Evolutionary conservation across 2,797 vertebrate genomes (phyloP).

Genomic region (Acipenser ruthenus): DNA sequence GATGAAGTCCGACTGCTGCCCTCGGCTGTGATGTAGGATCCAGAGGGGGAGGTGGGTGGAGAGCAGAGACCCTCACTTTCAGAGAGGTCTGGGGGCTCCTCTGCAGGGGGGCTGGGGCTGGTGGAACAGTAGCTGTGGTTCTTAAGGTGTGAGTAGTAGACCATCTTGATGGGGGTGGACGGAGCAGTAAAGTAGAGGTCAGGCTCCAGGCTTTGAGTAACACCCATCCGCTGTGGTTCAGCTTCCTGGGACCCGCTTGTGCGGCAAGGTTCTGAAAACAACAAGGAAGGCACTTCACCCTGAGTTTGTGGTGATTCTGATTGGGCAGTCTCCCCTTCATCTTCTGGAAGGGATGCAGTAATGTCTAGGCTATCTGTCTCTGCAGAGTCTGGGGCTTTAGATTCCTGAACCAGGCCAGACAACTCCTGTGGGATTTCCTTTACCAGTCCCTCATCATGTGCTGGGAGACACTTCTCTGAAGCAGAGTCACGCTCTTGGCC

Average conservation of each 20-base stretch:
- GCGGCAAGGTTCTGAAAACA: slow-evolving; percentile 61
- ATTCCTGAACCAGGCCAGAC: slow-evolving; percentile 30
- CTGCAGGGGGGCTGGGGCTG: slow-evolving; percentile 53
- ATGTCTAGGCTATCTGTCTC: slow-evolving; percentile 29
- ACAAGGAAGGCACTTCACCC: slow-evolving; percentile 82
- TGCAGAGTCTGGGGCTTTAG: slow-evolving; percentile 33
- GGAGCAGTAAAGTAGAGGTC: slow-evolving; percentile 88
- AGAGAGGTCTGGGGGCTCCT: slow-evolving; percentile 52
- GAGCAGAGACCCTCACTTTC: slow-evolving; percentile 62
- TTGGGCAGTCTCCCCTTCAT: slow-evolving; percentile 32
- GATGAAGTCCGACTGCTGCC: slow-evolving; percentile 87
- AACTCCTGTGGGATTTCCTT: slow-evolving; percentile 27
- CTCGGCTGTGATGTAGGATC: slow-evolving; percentile 89
- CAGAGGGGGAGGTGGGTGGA: slow-evolving; percentile 83
- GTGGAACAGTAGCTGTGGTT: slow-evolving; percentile 54
- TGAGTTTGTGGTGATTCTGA: slow-evolving; percentile 51
- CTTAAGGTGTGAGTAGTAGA: slow-evolving; percentile 54
- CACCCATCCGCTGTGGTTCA: slow-evolving; percentile 54
- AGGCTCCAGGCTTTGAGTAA: slow-evolving; percentile 57
- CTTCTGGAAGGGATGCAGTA: slow-evolving; percentile 25
- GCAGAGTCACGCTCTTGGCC: slow-evolving; percentile 33
- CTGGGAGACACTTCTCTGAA: slow-evolving; percentile 29
- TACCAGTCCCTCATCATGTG: slow-evolving; percentile 21
- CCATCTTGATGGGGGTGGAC: slow-evolving; percentile 76
- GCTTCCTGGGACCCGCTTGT: slow-evolving; percentile 29